A percentile compares a stretch with the other conserved stretches of the same genome.
Evolutionary conservation across 2,797 vertebrate genomes (phyloP).

Genomic region (Micromesistius poutassou): DNA sequence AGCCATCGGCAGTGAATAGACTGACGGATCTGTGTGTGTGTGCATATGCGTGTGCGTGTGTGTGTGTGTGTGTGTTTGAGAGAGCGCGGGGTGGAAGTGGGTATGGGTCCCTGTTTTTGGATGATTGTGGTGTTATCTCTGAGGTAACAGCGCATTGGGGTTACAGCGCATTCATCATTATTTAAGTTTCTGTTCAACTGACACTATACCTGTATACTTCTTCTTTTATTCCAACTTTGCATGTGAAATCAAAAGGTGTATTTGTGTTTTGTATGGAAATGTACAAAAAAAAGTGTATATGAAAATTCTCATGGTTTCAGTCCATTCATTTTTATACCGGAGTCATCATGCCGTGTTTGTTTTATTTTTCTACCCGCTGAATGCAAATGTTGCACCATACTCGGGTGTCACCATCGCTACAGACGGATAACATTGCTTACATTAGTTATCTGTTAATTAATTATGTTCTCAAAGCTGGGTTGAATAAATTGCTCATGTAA

Average conservation of each 20-base stretch:
- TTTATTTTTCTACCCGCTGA: not conserved
- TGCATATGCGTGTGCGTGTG: not conserved
- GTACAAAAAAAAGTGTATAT: not conserved
- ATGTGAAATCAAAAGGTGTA: not conserved
- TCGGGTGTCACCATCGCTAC: not conserved
- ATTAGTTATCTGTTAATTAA: slow-evolving; percentile 5
- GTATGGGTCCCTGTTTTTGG: not conserved
- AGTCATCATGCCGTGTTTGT: slow-evolving; percentile 19
- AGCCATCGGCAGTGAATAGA: slow-evolving; percentile 73
- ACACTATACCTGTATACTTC: not conserved
- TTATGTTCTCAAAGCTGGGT: not conserved
- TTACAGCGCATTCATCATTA: not conserved
- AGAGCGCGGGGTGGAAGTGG: not conserved
- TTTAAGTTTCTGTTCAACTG: not conserved
- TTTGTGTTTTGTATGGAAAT: not conserved
- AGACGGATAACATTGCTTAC: not conserved
- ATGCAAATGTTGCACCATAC: not conserved
- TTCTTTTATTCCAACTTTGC: not conserved
- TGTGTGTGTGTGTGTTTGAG: not conserved
- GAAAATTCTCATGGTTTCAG: slow-evolving; percentile 6
- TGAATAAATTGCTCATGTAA: not conserved
- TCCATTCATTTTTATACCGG: slow-evolving; percentile 3
- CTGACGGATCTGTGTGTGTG: not conserved
- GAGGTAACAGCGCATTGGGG: not conserved
- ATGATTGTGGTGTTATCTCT: not conserved